Evolutionary conservation across 2,797 vertebrate species (phyloP).

Genomic region (Rhinichthys osculus): DNA sequence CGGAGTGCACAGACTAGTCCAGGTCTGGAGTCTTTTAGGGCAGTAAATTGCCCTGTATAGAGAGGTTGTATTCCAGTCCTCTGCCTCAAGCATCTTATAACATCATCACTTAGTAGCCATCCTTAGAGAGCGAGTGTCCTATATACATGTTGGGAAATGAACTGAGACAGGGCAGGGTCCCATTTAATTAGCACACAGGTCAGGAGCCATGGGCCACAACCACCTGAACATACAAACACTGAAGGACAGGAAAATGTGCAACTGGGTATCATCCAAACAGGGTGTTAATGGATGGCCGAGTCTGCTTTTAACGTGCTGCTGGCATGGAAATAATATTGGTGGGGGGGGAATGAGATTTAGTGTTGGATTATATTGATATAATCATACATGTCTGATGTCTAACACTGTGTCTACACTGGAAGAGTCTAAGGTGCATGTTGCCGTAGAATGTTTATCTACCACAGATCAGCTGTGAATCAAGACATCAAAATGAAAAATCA

Average conservation of each 20-base stretch:
- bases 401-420: background rate
- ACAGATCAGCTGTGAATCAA: background rate
- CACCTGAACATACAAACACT: constrained; percentile 46
- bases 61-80: constrained; percentile 7
- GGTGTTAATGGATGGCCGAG: background rate
- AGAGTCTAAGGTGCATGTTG: background rate
- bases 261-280: constrained; percentile 15
- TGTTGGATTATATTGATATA: background rate
- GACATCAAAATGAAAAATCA: background rate
- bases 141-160: constrained; percentile 36
- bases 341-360: constrained; percentile 8
- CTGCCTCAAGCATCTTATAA: constrained; percentile 41
- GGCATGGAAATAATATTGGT: background rate
- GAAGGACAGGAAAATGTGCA: constrained; percentile 28
- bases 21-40: constrained; percentile 16
- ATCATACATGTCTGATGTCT: background rate
- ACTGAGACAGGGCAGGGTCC: constrained; percentile 17
- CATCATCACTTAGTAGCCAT: constrained; percentile 34
- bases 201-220: constrained; percentile 7
- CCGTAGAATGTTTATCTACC: background rate
- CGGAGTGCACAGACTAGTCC: constrained; percentile 16
- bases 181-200: constrained; percentile 25
- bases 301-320: background rate
- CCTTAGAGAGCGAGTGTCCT: constrained; percentile 29
- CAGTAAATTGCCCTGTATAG: constrained; percentile 39